A percentile compares a stretch with the other conserved stretches of the same genome.
Conservation (phyloP, 1,140 invertebrate species). For the Periplaneta americana region DNA sequence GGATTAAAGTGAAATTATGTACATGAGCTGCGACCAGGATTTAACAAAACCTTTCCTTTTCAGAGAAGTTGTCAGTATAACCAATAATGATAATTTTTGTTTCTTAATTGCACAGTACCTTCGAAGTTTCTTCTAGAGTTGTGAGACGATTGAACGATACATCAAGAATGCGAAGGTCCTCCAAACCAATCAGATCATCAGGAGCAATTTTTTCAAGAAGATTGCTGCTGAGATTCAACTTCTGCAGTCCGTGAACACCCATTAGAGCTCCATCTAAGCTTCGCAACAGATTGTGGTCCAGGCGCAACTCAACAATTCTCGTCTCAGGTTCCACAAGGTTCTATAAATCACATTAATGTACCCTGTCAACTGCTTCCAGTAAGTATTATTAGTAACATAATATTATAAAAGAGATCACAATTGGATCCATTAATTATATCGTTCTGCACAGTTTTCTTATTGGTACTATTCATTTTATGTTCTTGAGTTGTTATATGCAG, state of each 20-base stretch:
- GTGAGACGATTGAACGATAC: conserved; percentile 68
- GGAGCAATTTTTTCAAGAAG: conserved; percentile 60
- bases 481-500: too few species aligned
- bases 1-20: too few species aligned
- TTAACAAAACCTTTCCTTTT: too few species aligned
- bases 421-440: too few species aligned
- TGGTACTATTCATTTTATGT: too few species aligned
- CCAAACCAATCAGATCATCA: conserved; percentile 67
- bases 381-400: too few species aligned
- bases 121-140: conserved; percentile 70
- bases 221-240: conserved; percentile 68
- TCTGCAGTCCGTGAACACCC: conserved; percentile 62
- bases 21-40: too few species aligned
- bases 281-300: conserved; percentile 65
- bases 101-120: conserved; percentile 51
- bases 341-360: too few species aligned
- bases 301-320: conserved; percentile 56
- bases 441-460: too few species aligned
- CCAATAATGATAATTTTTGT: neutral
- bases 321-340: conserved; percentile 67
- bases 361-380: too few species aligned
- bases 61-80: too few species aligned
- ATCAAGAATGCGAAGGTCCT: conserved; percentile 62
- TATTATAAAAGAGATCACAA: too few species aligned
- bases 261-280: conserved; percentile 65